Evolutionary conservation across 2,113 vertebrate species (phyloP).

Genomic region (Macaca nemestrina): DNA sequence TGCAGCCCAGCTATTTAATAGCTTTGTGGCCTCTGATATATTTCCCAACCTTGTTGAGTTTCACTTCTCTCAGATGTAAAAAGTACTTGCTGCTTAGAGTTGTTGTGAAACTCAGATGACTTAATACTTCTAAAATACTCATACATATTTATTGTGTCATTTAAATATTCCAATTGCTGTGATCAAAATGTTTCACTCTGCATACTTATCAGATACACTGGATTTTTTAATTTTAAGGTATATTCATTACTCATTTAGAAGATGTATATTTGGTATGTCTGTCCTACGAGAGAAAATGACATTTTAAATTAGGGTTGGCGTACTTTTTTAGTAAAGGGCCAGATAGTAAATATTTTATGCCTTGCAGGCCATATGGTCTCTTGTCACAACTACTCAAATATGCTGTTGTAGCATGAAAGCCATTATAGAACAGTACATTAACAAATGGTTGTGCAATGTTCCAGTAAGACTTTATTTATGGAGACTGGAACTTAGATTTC

Average conservation of each 20-base stretch:
- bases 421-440: neutral
- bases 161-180: neutral
- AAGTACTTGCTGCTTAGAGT: neutral
- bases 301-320: neutral
- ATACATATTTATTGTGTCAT: neutral
- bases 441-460: neutral
- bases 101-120: neutral
- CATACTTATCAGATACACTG: neutral
- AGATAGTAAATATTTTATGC: neutral
- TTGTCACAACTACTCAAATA: neutral
- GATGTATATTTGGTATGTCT: neutral
- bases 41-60: neutral
- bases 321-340: neutral
- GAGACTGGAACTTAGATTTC: neutral
- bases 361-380: neutral
- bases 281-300: neutral
- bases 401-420: neutral
- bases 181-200: neutral
- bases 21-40: neutral
- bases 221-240: neutral
- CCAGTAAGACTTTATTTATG: neutral
- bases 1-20: neutral
- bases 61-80: neutral
- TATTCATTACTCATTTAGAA: neutral
- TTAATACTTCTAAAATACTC: neutral